phyloP scores from a whole-genome alignment of 1,140 invertebrate species.

The Drosophila bocqueti region DNA sequence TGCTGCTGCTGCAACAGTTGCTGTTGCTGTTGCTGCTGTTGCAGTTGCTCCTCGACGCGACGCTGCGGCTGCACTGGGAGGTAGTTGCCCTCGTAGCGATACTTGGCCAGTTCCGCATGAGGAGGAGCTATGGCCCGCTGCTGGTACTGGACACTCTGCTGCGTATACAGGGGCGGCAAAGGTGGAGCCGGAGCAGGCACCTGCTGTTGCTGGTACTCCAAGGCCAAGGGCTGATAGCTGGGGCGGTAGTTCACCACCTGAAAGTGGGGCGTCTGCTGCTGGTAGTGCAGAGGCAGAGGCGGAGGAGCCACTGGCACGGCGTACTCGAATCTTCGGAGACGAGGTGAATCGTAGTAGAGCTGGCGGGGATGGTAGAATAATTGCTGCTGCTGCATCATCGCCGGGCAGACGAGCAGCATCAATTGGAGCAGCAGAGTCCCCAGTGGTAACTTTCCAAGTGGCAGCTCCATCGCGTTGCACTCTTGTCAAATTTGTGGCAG shows the following conservation, averaged over 20 bases:
- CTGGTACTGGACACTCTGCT: slow-evolving; percentile 63
- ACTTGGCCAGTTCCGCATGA: slow-evolving; percentile 69
- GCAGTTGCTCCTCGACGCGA: slow-evolving; percentile 24
- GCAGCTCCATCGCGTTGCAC: slow-evolving; percentile 69
- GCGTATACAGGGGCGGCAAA: slow-evolving; percentile 47
- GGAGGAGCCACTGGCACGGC: slow-evolving; percentile 1
- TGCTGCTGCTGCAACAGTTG: too few relatives aligned
- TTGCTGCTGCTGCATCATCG: slow-evolving; percentile 24
- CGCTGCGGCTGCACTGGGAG: slow-evolving; percentile 55
- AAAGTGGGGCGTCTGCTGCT: slow-evolving; percentile 66
- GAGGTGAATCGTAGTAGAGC: slow-evolving; percentile 54
- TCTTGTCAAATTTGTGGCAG: slow-evolving; percentile 78
- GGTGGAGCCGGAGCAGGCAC: slow-evolving; percentile 31
- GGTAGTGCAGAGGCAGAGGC: slow-evolving; percentile 41
- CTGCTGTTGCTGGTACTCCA: slow-evolving; percentile 69
- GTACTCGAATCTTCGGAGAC: slow-evolving; percentile 63
- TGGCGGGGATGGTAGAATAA: slow-evolving; percentile 38
- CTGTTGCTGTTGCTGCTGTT: slow-evolving; percentile 22
- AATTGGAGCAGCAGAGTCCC: slow-evolving; percentile 15
- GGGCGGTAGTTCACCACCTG: slow-evolving; percentile 66
- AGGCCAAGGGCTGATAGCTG: slow-evolving; percentile 50
- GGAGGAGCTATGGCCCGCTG: slow-evolving; percentile 66
- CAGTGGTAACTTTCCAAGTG: not conserved
- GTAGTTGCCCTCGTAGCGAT: slow-evolving; percentile 76
- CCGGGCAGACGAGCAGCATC: slow-evolving; percentile 7